These are phyloP conservation scores for Crioceris asparagi DNA, from an alignment of 2,888 invertebrate genomes.

Conservation along the genomic window DNA sequence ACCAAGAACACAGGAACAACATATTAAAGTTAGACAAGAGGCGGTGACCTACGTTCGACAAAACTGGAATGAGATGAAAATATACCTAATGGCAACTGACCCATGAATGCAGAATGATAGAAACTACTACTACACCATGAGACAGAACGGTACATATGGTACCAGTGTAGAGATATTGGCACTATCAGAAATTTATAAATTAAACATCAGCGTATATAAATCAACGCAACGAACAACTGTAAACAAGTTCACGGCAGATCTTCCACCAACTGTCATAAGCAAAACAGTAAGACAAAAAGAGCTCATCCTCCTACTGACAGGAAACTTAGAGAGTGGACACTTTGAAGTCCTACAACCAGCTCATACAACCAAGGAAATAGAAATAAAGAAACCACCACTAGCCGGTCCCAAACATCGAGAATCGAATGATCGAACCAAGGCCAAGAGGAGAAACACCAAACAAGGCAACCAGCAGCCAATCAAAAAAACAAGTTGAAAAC, in stretches of 20 bases:
- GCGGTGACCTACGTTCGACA: not conserved
- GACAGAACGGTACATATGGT: conserved; percentile 1
- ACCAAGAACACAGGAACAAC: not conserved
- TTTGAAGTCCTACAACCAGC: conserved; percentile 1
- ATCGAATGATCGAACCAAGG: not conserved
- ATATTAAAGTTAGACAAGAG: not conserved
- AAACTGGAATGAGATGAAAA: not conserved
- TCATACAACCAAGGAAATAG: not conserved
- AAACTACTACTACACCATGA: conserved; percentile 1
- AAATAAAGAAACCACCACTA: not conserved
- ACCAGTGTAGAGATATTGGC: not conserved
- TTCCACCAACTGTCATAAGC: not conserved
- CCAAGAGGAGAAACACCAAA: no score
- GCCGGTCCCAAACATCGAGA: not conserved
- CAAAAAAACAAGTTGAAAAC: no score
- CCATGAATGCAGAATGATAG: conserved; percentile 1
- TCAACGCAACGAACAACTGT: not conserved
- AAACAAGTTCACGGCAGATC: not conserved
- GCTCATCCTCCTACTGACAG: conserved; percentile 1
- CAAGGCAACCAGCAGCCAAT: no score
- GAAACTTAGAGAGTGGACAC: not conserved
- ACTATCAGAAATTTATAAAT: not conserved
- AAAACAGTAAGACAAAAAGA: not conserved
- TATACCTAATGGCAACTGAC: no score
- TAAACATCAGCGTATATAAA: no score